Conservation (phyloP, 2,797 vertebrate genomes). For the Neosilurus mollespiculum region DNA sequence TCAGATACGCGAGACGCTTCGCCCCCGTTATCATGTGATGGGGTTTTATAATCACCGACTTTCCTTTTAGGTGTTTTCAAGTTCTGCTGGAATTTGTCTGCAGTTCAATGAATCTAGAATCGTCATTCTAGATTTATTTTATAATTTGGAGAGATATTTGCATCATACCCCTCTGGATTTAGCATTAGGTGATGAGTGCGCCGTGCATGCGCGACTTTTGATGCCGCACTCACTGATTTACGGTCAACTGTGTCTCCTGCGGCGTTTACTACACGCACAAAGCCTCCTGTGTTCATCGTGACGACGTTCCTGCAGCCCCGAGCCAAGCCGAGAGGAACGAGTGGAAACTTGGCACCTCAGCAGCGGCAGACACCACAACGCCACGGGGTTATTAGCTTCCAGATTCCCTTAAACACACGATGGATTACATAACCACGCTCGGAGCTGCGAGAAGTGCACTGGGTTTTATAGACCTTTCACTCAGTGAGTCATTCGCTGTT, state of each 20-base stretch:
- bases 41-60: too few relatives aligned
- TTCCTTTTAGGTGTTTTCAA: too few relatives aligned
- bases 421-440: not conserved
- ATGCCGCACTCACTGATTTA: not conserved
- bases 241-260: not conserved
- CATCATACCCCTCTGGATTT: too few relatives aligned
- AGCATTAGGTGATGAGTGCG: too few relatives aligned
- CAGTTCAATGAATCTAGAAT: too few relatives aligned
- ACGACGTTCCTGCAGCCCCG: not conserved
- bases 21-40: too few relatives aligned
- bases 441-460: not conserved
- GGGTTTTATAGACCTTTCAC: not conserved
- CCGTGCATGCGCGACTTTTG: not conserved
- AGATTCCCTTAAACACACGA: constrained; percentile 18
- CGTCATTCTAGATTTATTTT: too few relatives aligned
- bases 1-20: too few relatives aligned
- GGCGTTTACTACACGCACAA: constrained; percentile 24
- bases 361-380: constrained; percentile 29
- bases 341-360: constrained; percentile 38
- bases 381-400: not conserved
- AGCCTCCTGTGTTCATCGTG: constrained; percentile 29
- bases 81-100: too few relatives aligned
- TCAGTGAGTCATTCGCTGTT: constrained; percentile 16
- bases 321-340: not conserved
- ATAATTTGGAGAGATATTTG: too few relatives aligned